These are phyloP conservation scores for Garra rufa DNA, from an alignment of 2,113 vertebrate genomes.

Conservation along the genomic window DNA sequence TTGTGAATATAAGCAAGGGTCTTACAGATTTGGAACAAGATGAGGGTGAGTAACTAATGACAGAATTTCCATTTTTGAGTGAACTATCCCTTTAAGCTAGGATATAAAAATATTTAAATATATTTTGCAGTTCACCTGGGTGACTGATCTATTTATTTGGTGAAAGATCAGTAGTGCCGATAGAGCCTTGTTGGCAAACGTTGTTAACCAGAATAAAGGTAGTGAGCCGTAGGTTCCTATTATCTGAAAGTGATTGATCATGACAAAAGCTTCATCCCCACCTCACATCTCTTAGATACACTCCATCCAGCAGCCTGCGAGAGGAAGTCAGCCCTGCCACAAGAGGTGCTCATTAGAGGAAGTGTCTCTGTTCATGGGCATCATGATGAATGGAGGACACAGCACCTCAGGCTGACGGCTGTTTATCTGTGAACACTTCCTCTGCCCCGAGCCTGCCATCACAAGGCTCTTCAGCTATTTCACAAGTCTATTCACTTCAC, in stretches of 20 bases:
- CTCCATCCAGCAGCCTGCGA: constrained; percentile 6
- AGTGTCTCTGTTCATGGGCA: constrained; percentile 42
- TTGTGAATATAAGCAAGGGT: too few relatives aligned
- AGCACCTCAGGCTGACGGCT: constrained; percentile 48
- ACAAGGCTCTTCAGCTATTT: constrained; percentile 31
- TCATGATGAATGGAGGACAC: constrained; percentile 53
- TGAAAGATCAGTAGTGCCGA: constrained; percentile 75
- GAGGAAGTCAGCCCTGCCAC: constrained; percentile 33
- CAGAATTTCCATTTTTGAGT: too few relatives aligned
- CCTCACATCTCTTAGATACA: constrained; percentile 34
- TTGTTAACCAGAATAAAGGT: constrained; percentile 78
- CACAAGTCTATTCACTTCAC: constrained; percentile 38
- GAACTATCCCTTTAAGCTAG: neutral
- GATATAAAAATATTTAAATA: neutral
- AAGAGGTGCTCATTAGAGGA: constrained; percentile 48
- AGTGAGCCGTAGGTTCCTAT: constrained; percentile 75
- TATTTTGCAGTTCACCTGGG: constrained; percentile 44
- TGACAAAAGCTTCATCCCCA: constrained; percentile 65
- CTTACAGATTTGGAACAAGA: too few relatives aligned
- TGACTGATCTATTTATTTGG: constrained; percentile 57
- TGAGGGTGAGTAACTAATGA: too few relatives aligned
- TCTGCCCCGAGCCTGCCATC: constrained; percentile 35
- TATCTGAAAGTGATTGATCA: constrained; percentile 78
- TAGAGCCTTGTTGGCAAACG: constrained; percentile 70
- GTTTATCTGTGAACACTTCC: constrained; percentile 48